Conservation (phyloP, 2,113 vertebrate species). For the Limnothrissa miodon region DNA sequence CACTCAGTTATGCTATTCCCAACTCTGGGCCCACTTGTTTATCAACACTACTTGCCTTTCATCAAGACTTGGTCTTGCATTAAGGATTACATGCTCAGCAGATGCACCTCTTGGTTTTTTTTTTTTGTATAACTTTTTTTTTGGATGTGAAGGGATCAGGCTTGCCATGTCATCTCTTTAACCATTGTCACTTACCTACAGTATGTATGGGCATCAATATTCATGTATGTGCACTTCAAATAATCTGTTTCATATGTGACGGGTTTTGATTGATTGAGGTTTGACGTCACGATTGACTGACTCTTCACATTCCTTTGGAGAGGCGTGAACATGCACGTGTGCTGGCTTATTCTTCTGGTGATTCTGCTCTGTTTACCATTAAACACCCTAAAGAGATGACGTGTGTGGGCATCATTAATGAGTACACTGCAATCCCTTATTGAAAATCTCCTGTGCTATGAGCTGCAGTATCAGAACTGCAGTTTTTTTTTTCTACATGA, state of each 20-base stretch:
- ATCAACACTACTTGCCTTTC: not conserved
- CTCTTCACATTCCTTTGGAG: constrained; percentile 13
- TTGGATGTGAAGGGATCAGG: not conserved
- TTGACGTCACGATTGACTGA: not conserved
- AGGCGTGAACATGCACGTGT: not conserved
- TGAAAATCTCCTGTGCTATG: no score
- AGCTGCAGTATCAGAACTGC: no score
- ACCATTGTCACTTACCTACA: not conserved
- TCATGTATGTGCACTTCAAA: not conserved
- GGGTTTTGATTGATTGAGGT: no score
- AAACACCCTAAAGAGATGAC: not conserved
- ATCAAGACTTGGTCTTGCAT: not conserved
- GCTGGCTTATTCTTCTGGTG: not conserved
- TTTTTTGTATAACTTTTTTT: not conserved
- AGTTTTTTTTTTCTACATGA: no score
- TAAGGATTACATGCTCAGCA: not conserved
- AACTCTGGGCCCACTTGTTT: not conserved
- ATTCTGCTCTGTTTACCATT: not conserved
- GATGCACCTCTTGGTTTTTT: not conserved
- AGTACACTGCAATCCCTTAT: no score
- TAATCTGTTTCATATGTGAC: not conserved
- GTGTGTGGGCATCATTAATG: not conserved
- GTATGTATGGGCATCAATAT: not conserved
- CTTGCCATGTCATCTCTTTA: not conserved
- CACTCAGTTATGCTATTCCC: not conserved